Percentiles rank a stretch among this genome's conserved stretches.
Evolutionary conservation across 2,113 vertebrate genomes (phyloP).

Genomic region (Capreolus pygargus): DNA sequence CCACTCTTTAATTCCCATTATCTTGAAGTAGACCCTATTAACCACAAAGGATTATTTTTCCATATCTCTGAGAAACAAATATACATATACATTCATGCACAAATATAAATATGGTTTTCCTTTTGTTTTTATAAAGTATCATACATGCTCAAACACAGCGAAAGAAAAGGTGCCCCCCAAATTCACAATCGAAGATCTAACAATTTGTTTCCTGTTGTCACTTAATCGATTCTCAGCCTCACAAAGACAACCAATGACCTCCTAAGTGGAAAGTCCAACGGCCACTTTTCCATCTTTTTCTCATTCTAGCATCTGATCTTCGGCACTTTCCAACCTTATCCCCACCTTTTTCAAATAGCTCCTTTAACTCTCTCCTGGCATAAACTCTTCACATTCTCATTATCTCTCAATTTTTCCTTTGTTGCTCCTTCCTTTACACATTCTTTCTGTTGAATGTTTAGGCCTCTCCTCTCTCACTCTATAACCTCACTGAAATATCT

Average conservation of each 20-base stretch:
- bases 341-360: not conserved
- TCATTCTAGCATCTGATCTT: not conserved
- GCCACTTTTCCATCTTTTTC: not conserved
- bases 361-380: not conserved
- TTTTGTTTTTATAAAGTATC: not conserved
- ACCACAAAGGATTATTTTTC: not conserved
- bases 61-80: not conserved
- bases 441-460: not conserved
- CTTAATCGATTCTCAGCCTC: not conserved
- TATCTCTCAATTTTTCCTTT: not conserved
- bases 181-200: not conserved
- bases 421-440: not conserved
- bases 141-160: not conserved
- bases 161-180: not conserved
- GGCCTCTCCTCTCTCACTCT: not conserved
- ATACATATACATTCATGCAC: not conserved
- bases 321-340: not conserved
- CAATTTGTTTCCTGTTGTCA: not conserved
- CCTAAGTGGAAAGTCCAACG: not conserved
- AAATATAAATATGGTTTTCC: not conserved
- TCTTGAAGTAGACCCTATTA: not conserved
- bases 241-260: not conserved
- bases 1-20: not conserved
- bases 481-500: not conserved
- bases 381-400: not conserved